Percentiles rank a stretch among this genome's conserved stretches.
Evolutionary conservation across 2,113 vertebrate species (phyloP).

Genomic region (Dipodomys stephensi): DNA sequence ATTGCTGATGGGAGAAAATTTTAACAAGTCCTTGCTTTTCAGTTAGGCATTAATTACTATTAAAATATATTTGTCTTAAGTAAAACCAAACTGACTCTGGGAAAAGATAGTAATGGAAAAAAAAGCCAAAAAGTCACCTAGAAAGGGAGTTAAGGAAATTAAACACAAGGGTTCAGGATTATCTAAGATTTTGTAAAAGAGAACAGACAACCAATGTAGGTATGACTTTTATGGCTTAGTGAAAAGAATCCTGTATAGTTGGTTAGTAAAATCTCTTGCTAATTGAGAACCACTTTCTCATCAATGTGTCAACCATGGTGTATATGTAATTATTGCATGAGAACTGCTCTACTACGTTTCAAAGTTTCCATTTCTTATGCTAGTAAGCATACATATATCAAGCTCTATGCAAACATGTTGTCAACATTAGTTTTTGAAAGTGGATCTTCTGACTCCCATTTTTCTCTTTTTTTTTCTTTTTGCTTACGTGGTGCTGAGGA

Average conservation of each 20-base stretch:
- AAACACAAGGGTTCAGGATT: too few relatives aligned
- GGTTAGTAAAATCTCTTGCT: conserved; percentile 32
- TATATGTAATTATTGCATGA: conserved; percentile 38
- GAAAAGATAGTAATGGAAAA: conserved; percentile 20
- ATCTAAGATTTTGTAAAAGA: background rate
- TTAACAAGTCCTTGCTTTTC: background rate
- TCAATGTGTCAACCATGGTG: conserved; percentile 38
- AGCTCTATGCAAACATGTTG: background rate
- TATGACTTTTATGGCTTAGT: background rate
- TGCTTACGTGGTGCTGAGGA: too few relatives aligned
- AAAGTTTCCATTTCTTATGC: background rate
- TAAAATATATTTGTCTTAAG: conserved; percentile 28
- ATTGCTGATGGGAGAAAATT: background rate
- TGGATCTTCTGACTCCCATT: background rate
- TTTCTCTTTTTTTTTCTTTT: background rate
- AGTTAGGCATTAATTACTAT: conserved; percentile 33
- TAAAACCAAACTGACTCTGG: background rate
- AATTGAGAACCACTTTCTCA: conserved; percentile 50
- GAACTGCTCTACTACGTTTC: conserved; percentile 52
- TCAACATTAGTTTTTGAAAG: background rate
- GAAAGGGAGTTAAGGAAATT: background rate
- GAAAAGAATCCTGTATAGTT: background rate
- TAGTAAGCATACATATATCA: background rate
- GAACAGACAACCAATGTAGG: conserved; percentile 16
- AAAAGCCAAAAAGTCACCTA: background rate